These are phyloP conservation scores for Gallinago jamesoni DNA, from an alignment of 2,113 vertebrate species.

Conservation along the genomic window DNA sequence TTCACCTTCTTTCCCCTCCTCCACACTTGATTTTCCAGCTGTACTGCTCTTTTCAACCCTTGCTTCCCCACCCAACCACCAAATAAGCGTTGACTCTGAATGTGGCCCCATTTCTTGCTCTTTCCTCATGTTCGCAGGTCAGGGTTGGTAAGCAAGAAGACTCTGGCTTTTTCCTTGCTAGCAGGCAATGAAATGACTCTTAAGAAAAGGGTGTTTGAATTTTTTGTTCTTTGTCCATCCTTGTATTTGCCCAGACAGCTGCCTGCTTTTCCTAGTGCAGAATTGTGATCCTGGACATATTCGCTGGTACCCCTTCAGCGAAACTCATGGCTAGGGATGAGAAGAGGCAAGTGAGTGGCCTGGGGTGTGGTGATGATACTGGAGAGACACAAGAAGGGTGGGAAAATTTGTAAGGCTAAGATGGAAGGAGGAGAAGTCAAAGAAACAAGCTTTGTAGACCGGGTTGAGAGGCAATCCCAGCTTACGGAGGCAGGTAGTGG, in stretches of 20 bases:
- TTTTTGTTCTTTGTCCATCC: not conserved
- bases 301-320: not conserved
- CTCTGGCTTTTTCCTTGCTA: not conserved
- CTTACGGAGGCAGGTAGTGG: not conserved
- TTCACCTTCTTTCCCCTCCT: slow-evolving; percentile 39
- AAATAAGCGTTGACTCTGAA: not conserved
- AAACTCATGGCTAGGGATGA: not conserved
- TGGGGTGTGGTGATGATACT: not conserved
- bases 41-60: slow-evolving; percentile 1
- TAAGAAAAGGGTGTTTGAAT: not conserved
- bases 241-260: not conserved
- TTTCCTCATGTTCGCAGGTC: not conserved
- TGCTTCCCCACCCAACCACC: slow-evolving; percentile 37
- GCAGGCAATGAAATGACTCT: not conserved
- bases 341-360: not conserved
- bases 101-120: not conserved
- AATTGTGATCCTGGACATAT: not conserved
- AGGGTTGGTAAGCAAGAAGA: not conserved
- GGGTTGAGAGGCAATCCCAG: not conserved
- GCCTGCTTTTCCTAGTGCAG: not conserved
- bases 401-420: not conserved
- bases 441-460: not conserved
- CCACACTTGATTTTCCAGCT: slow-evolving; percentile 57
- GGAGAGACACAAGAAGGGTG: not conserved
- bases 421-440: not conserved